Base-by-base conservation (phyloP, 2,888 invertebrate species). In the Lasioglossum leucozonium region DNA sequence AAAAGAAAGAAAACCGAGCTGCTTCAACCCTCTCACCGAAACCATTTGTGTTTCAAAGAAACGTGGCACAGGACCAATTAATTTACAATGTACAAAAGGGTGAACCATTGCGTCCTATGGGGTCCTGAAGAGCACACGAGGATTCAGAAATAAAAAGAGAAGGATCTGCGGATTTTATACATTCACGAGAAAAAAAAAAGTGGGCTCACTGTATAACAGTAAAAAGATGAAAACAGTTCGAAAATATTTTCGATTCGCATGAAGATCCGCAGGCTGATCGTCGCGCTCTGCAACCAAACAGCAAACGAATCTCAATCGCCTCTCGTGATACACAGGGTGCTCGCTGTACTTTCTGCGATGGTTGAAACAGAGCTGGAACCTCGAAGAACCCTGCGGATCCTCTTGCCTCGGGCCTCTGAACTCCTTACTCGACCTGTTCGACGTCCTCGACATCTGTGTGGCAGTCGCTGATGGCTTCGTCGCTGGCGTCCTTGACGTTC, bases 401-500 rank as follows among this genome's bases (percentile, higher is more conserved):
- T 16, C 44, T 44, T 44, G 5, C 44, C n/a, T n/a, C 44, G 44
- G 44, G 4, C 44, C 44, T 16, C 16, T 44, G 18, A 47, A 18
- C 47, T 13, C 16, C 2, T 2, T 72, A 82, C 74, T 84, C 55
- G 2, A 42, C 67, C 90, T 91, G 94, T 78, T 95, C 95, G 22
- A 95, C 84, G 65, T 95, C 95, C 71, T 95, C 95, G 11, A 94
- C 87, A 44, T 95, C 95, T 26, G 95, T 95, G 55, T 93, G 93
- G 74, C 90, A 91, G 51, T 95, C 95, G 82, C 90, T 93, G 10
- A 90, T 84, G 2, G 91, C 89, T 0, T 92, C 92, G 0, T 92
- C 95, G 1, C 87, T 90, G 3, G 82, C 72, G 0, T 94, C 93
- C 26, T 88, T 91, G 22, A 93, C 91, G 16, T 72, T 75, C 69